Conservation (phyloP, 2,113 vertebrate species). For the Sapayoa aenigma region DNA sequence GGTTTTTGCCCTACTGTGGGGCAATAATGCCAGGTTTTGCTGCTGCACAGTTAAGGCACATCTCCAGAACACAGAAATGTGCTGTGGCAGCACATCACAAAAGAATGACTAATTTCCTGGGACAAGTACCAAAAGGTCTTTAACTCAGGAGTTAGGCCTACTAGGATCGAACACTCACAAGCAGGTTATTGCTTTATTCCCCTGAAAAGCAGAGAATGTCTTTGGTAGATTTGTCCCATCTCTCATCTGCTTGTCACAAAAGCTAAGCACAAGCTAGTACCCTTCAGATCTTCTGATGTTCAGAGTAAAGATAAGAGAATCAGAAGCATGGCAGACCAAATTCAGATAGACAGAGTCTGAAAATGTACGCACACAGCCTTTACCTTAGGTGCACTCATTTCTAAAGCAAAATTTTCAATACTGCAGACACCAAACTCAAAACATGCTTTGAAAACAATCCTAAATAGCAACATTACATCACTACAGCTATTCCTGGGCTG, state of each 20-base stretch:
- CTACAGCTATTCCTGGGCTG: conserved; percentile 37
- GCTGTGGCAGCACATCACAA: not conserved
- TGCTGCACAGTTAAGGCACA: not conserved
- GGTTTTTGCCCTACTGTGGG: not conserved
- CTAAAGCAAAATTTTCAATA: not conserved
- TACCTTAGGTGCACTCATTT: conserved; percentile 39
- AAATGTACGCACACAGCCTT: not conserved
- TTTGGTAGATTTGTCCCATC: not conserved
- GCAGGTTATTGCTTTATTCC: not conserved
- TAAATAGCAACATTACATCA: conserved; percentile 48
- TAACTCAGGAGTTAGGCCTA: not conserved
- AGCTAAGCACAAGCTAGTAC: not conserved
- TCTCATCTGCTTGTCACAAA: not conserved
- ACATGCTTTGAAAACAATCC: conserved; percentile 26
- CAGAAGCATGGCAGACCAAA: not conserved
- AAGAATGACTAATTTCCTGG: not conserved
- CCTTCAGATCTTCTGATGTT: not conserved
- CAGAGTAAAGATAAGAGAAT: not conserved
- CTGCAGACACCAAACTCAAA: conserved; percentile 19
- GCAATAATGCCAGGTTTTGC: not conserved
- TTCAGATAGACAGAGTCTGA: not conserved
- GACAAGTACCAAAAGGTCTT: not conserved
- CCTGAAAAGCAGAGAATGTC: not conserved
- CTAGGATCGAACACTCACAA: not conserved
- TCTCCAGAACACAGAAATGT: not conserved